A percentile compares a stretch with the other conserved stretches of the same genome.
Evolutionary conservation across 2,113 vertebrate species (phyloP).

Genomic region (Mesembrinibis cayennensis): DNA sequence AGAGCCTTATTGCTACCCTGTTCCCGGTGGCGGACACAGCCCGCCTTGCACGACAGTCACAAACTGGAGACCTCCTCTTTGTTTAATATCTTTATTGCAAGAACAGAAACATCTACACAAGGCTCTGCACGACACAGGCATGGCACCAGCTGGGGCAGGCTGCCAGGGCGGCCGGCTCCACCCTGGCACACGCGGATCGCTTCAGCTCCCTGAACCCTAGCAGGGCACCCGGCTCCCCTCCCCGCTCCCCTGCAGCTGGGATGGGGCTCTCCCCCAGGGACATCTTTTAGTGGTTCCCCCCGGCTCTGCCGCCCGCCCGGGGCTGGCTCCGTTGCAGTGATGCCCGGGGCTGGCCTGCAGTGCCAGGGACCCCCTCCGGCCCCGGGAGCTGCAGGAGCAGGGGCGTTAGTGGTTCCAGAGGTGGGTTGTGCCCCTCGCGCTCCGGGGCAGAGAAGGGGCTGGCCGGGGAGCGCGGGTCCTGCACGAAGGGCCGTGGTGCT

Average conservation of each 20-base stretch:
- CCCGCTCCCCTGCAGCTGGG: neutral
- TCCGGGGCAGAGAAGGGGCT: neutral
- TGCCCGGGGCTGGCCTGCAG: neutral
- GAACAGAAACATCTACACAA: slow-evolving; percentile 41
- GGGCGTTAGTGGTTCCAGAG: slow-evolving; percentile 62
- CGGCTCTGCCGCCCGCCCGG: fast-evolving
- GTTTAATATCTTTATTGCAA: slow-evolving; percentile 58
- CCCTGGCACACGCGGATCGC: neutral
- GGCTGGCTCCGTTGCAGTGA: neutral
- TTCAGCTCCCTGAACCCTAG: neutral
- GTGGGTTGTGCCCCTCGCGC: fast-evolving
- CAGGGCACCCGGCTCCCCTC: neutral
- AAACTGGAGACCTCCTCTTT: neutral
- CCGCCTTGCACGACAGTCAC: neutral
- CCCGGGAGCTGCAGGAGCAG: slow-evolving; percentile 31
- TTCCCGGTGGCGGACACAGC: fast-evolving
- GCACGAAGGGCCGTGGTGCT: fast-evolving
- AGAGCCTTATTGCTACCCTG: neutral
- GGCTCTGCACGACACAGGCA: slow-evolving; percentile 7
- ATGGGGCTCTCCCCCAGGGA: neutral
- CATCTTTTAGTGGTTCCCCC: neutral
- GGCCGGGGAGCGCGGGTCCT: fast-evolving
- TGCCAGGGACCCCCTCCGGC: neutral
- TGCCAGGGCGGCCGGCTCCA: neutral
- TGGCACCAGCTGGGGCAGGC: neutral